Conservation (phyloP, 2,888 invertebrate genomes). For the Drosophila melanosoma region DNA sequence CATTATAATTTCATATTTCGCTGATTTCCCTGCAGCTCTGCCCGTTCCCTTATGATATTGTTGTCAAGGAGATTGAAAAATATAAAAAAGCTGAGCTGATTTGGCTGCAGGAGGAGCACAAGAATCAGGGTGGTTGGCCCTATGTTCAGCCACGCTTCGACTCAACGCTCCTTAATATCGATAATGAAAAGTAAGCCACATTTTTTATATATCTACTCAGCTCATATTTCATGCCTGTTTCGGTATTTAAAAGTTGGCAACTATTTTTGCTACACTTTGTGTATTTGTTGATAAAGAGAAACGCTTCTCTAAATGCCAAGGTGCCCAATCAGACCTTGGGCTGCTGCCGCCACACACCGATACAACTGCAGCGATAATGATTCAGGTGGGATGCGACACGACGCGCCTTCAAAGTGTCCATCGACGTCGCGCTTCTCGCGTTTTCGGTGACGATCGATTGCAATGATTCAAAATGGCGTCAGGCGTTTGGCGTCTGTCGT, state of each 20-base stretch:
- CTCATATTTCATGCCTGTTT: constrained; percentile 7
- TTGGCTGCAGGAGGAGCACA: constrained; percentile 95
- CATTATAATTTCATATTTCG: not conserved
- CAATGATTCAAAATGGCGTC: constrained; percentile 62
- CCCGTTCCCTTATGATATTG: constrained; percentile 94
- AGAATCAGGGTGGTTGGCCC: constrained; percentile 92
- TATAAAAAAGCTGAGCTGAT: constrained; percentile 89
- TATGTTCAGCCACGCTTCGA: constrained; percentile 90
- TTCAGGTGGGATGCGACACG: constrained; percentile 66
- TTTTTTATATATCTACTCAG: not conserved
- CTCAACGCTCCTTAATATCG: constrained; percentile 87
- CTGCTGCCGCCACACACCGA: constrained; percentile 43
- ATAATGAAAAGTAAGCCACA: constrained; percentile 56
- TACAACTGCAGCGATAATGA: constrained; percentile 44
- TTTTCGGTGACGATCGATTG: constrained; percentile 44
- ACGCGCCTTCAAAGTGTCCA: constrained; percentile 72
- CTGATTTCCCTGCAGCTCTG: constrained; percentile 82
- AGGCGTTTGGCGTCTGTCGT: constrained; percentile 27
- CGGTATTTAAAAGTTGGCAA: not conserved
- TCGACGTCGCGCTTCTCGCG: constrained; percentile 44
- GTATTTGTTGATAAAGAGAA: not conserved
- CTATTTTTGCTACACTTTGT: constrained; percentile 4
- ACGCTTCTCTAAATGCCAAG: constrained; percentile 67
- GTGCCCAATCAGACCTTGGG: constrained; percentile 59
- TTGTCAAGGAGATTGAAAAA: constrained; percentile 88